Evolutionary conservation across 2,797 vertebrate genomes (phyloP), one percentile per base, ranked within the genome.

Genomic region (Carcharodon carcharias): DNA sequence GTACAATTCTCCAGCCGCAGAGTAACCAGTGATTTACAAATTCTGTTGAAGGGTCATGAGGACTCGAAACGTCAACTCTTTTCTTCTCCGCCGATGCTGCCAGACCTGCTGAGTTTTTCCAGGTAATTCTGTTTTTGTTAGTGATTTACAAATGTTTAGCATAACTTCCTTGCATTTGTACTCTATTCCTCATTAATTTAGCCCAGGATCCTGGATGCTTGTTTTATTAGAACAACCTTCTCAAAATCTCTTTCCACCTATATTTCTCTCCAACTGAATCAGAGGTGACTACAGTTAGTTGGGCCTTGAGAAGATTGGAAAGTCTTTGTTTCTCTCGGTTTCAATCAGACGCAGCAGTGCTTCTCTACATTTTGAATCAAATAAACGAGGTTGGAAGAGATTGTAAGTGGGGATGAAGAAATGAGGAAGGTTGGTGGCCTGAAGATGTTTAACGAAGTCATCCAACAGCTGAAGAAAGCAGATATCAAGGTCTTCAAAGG

Each of bases 371-470:
- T 0, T 92, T 96, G 77, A 97, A 11, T 97, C 96, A 97, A 98
- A 97, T 2, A 11, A 0, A 0, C 97, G 95, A 96, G 0, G 16
- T 95, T 97, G 97, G 54, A 98, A 96, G 0, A 98, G 96, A 96
- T 98, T 98, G 96, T 96, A 96, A 5, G 0, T 73, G 56, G 98
- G 97, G 97, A 98, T 97, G 97, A 98, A 98, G 96, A 97, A 98
- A 95, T 98, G 97, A 0, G 69, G 6, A 16, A 98, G 97, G 0
- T 96, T 0, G 77, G 96, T 96, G 0, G 18, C 96, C 26, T 89
- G 87, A 50, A 98, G 97, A 96, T 97, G 97, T 1, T 96, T 26
- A 67, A 97, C 89, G 95, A 98, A 98, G 96, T 96, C 97, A 0
- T 0, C 0, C 96, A 98, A 93, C 0, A 96, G 97, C 0, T 67